Conservation (phyloP, 2,888 invertebrate species). For the Rotaria magnacalcarata region DNA sequence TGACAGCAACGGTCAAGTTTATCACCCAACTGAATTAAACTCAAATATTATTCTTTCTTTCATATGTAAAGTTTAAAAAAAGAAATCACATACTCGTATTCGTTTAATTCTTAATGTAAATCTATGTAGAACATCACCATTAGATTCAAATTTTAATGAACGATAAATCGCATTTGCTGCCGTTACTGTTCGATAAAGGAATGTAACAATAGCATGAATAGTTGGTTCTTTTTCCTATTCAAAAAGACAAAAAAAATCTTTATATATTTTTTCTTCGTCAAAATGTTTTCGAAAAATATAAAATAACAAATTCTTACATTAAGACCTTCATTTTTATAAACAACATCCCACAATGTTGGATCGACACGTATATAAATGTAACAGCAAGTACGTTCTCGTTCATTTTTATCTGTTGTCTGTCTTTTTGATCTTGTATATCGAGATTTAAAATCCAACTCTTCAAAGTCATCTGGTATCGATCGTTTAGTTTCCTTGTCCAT, state of each 20-base stretch:
- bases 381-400: conserved; percentile 37
- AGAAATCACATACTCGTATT: conserved; percentile 20
- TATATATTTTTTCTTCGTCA: no score
- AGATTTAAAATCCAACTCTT: conserved; percentile 26
- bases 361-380: conserved; percentile 40
- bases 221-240: conserved; percentile 38
- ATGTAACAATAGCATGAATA: conserved; percentile 32
- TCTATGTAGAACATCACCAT: not conserved
- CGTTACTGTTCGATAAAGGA: conserved; percentile 29
- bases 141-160: not conserved
- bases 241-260: not conserved
- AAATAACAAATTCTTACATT: not conserved
- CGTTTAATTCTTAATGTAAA: conserved; percentile 27
- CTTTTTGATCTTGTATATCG: conserved; percentile 38
- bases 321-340: conserved; percentile 42
- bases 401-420: conserved; percentile 23
- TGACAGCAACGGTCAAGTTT: no score
- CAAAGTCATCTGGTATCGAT: not conserved
- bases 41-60: no score
- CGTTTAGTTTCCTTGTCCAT: conserved; percentile 38
- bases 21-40: no score
- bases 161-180: conserved; percentile 36
- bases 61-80: not conserved
- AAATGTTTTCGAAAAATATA: not conserved
- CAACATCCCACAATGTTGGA: conserved; percentile 40